Base-by-base conservation (phyloP, 2,113 vertebrate genomes). In the Ammodytes marinus region DNA sequence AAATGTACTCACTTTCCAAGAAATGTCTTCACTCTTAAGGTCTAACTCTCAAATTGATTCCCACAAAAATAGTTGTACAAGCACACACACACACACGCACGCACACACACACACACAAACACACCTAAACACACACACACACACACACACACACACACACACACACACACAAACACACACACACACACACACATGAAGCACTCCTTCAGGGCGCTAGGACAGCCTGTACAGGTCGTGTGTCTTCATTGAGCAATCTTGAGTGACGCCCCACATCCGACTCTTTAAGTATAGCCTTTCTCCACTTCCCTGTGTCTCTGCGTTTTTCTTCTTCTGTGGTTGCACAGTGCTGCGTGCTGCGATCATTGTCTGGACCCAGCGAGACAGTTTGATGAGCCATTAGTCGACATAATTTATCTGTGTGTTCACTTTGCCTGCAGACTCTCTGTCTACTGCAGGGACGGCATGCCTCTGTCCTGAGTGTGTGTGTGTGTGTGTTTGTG, bases 301-400 rank as follows among this genome's bases (percentile, higher is more conserved):
- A 50, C 40, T 14, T 69, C 58, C 69, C 37, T 77, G 50, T 37
- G 35, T 81, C 67, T 45, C 27, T 27, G 27, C 27, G 1, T 27
- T 27, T 27, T 27, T 75, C 47, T 77, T 68, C 77, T 86, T 77
- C 76, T 87, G 76, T 79, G 61, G 71, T 89, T 66, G 78, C 63
- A 43, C 54, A 42, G 74, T 13, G 52, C 75, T 77, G 78, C 27
- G 45, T 80, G 82, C 76, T 77, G 78, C 27, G 45, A 78, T 79
- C 76, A 85, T 83, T 82, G 82, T 80, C 82, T 88, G 66, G 9
- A 61, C 81, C 80, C 58, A 35, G 67, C 17, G 67, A 90, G 92
- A 90, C 92, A 93, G 80, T 87, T 91, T 92, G 88, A 94, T 91
- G 90, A 93, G 85, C 86, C 81, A 91, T 92, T 94, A 86, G 71